phyloP scores from a whole-genome alignment of 2,797 vertebrate genomes.

The Hozukius guyotensis region DNA sequence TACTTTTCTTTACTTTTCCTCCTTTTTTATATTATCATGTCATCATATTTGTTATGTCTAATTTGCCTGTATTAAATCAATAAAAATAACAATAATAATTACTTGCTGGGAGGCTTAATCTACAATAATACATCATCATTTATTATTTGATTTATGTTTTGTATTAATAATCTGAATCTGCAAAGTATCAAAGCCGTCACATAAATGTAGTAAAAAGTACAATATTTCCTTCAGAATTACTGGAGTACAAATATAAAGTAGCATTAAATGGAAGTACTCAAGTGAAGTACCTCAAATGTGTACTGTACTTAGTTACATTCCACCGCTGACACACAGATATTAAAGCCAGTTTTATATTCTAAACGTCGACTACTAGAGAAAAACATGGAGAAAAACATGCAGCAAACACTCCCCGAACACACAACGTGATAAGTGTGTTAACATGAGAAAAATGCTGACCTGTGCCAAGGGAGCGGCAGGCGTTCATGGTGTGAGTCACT shows the following conservation, averaged over 20 bases:
- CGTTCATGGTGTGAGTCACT: constrained; percentile 53
- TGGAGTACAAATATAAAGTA: not conserved
- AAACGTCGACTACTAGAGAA: not conserved
- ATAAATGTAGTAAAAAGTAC: not conserved
- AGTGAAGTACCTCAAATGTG: not conserved
- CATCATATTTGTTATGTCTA: no score
- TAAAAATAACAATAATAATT: not conserved
- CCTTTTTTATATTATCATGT: no score
- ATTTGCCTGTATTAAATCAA: no score
- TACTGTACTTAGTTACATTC: not conserved
- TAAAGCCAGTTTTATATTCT: not conserved
- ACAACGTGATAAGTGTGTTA: not conserved
- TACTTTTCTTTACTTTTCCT: no score
- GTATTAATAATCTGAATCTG: not conserved
- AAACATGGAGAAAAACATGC: not conserved
- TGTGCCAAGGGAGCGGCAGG: constrained; percentile 59
- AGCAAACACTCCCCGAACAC: constrained; percentile 5
- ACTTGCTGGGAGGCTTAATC: not conserved
- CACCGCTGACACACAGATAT: not conserved
- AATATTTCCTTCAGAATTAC: not conserved
- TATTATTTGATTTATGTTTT: not conserved
- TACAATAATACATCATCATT: not conserved
- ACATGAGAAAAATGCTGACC: constrained; percentile 29
- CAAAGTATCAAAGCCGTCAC: not conserved
- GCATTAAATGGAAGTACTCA: not conserved